Evolutionary conservation across 2,888 invertebrate species (phyloP), one percentile per base, ranked within the genome.

Genomic region (Artemia sp.): DNA sequence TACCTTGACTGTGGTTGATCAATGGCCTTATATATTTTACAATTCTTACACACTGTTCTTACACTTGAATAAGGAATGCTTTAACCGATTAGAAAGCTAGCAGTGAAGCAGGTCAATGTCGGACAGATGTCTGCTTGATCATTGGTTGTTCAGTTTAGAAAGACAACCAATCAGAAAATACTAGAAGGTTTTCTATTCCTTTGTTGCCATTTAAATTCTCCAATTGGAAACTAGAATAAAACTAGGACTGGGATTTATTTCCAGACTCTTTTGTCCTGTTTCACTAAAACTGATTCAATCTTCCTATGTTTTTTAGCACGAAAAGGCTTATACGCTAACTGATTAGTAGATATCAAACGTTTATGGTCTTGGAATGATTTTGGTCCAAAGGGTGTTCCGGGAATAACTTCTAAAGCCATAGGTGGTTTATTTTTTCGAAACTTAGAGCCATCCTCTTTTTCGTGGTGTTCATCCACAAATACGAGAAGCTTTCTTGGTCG

Each of bases 251-350:
- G 38, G 64, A 24, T 58, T 10, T 58, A 58, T 58, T 58, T 58
- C 64, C 64, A 58, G 64, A 58, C 64, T 58, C 24, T 58, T 24
- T 58, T 58, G 64, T 58, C 64, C n/a, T n/a, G 64, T 58, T 58
- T 58, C 24, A 58, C 64, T 58, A 58, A 19, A 24, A 58, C 3
- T 58, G 64, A 58, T 8, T 24, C 24, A 8, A 58, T 58, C 24
- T 10, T 58, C 8, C 64, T n/a, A 58, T 58, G 64, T 58, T 58
- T 58, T 24, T 58, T n/a, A 8, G 64, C 64, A 24, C n/a, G 24
- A 24, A 24, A 58, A n/a, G 64, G 64, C 10, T 24, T 58, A 58
- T 58, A 58, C 24, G 64, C 64, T 19, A 58, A 24, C 24, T 58
- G 64, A 24, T 24, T 58, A n/a, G 64, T 58, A 10, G 64, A 58